A percentile compares a stretch with the other conserved stretches of the same genome.
Conservation (phyloP, 2,888 invertebrate species). For the Agrotis puta region DNA sequence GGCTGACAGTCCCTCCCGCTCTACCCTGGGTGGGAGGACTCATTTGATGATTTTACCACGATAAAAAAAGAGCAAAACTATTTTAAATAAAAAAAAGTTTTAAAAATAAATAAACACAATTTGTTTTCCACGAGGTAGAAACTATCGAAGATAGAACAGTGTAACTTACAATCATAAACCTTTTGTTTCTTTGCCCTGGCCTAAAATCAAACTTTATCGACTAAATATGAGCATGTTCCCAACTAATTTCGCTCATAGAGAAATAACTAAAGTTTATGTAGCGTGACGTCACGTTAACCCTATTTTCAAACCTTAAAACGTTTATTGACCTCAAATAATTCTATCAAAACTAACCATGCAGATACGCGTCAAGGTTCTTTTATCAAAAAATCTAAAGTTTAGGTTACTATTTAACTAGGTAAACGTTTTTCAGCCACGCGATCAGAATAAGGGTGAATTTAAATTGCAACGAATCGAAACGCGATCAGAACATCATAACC, state of each 20-base stretch:
- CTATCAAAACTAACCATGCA: conserved; percentile 7
- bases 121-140: neutral
- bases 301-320: conserved; percentile 1
- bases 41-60: too few relatives aligned
- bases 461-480: too few relatives aligned
- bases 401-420: neutral
- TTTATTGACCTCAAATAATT: neutral
- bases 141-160: neutral
- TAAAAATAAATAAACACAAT: neutral
- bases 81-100: neutral
- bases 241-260: conserved; percentile 17
- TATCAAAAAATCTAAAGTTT: neutral
- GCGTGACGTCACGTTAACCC: conserved; percentile 28
- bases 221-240: conserved; percentile 25
- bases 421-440: conserved; percentile 3
- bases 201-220: neutral
- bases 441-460: neutral
- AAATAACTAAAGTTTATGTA: neutral
- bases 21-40: too few relatives aligned
- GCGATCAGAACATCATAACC: too few relatives aligned
- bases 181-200: neutral
- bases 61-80: too few relatives aligned
- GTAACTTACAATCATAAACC: neutral
- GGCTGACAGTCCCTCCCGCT: too few relatives aligned
- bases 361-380: conserved; percentile 4